Evolutionary conservation across 1,140 invertebrate species (phyloP).

Genomic region (Coboldia fuscipes): DNA sequence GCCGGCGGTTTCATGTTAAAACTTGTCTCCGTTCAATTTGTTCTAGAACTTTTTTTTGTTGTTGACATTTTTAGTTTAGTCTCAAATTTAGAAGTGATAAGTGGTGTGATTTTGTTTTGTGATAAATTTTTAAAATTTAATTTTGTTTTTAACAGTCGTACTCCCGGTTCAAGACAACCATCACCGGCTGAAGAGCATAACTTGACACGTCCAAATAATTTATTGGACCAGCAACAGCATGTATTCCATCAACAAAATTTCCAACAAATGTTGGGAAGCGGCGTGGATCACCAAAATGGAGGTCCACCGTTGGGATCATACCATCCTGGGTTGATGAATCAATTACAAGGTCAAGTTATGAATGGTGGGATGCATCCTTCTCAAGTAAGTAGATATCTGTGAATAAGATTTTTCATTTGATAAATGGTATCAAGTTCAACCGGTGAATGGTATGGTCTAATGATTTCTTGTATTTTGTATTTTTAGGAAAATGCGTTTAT

Average conservation of each 20-base stretch:
- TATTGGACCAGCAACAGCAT: conserved; percentile 14
- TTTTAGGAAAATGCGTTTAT: not conserved
- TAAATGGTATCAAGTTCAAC: too few species aligned
- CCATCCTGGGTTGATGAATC: conserved; percentile 20
- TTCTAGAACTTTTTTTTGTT: too few species aligned
- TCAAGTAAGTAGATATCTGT: conserved; percentile 1
- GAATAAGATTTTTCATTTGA: not conserved
- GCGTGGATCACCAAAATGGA: conserved; percentile 18
- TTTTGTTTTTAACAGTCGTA: conserved; percentile 36
- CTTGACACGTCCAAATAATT: conserved; percentile 12
- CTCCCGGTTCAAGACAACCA: conserved; percentile 72
- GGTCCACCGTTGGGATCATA: conserved; percentile 4
- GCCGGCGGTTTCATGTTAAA: too few species aligned
- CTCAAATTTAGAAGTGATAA: not conserved
- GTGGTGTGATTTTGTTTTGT: not conserved
- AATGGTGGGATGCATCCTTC: conserved; percentile 18
- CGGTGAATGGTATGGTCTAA: too few species aligned
- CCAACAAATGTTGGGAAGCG: conserved; percentile 15
- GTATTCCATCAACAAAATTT: conserved; percentile 16
- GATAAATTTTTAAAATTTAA: conserved; percentile 2
- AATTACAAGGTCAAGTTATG: conserved; percentile 20
- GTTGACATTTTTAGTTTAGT: not conserved
- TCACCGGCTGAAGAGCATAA: conserved; percentile 69
- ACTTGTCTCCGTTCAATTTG: too few species aligned
- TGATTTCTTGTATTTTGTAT: too few species aligned